phyloP scores from a whole-genome alignment of 2,888 invertebrate genomes.

The Strigamia crassipes region DNA sequence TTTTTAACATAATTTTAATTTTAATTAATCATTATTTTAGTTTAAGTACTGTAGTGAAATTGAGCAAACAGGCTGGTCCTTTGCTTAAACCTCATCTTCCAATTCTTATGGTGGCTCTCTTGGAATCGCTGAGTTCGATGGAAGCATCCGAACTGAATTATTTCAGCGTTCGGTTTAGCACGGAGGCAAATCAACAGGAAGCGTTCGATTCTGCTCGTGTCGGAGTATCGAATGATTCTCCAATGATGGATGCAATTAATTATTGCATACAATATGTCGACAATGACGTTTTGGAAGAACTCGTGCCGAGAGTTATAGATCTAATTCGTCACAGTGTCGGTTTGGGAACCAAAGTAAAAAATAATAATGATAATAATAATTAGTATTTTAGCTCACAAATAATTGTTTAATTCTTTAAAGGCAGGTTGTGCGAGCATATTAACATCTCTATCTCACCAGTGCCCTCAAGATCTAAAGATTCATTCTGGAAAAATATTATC shows the following conservation, averaged over 20 bases:
- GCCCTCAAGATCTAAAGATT: constrained; percentile 64
- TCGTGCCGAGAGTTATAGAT: constrained; percentile 75
- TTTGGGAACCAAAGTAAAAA: constrained; percentile 74
- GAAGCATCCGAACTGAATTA: constrained; percentile 80
- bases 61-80: constrained; percentile 79
- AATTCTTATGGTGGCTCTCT: constrained; percentile 77
- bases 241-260: constrained; percentile 82
- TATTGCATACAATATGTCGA: constrained; percentile 73
- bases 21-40: constrained; percentile 61
- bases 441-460: constrained; percentile 58
- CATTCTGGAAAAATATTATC: constrained; percentile 68
- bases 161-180: constrained; percentile 73
- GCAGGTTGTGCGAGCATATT: constrained; percentile 59
- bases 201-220: constrained; percentile 78
- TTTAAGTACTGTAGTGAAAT: constrained; percentile 81
- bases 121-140: constrained; percentile 74
- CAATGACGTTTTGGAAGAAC: constrained; percentile 73
- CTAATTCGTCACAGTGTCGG: constrained; percentile 78
- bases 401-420: constrained; percentile 52
- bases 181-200: constrained; percentile 74
- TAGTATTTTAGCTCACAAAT: no score
- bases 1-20: background rate
- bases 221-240: constrained; percentile 79
- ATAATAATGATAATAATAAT: no score
- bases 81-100: constrained; percentile 80